A percentile compares a stretch with the other conserved stretches of the same genome.
Conservation (phyloP, 1,140 invertebrate genomes). For the Rhagoletis zephyria region DNA sequence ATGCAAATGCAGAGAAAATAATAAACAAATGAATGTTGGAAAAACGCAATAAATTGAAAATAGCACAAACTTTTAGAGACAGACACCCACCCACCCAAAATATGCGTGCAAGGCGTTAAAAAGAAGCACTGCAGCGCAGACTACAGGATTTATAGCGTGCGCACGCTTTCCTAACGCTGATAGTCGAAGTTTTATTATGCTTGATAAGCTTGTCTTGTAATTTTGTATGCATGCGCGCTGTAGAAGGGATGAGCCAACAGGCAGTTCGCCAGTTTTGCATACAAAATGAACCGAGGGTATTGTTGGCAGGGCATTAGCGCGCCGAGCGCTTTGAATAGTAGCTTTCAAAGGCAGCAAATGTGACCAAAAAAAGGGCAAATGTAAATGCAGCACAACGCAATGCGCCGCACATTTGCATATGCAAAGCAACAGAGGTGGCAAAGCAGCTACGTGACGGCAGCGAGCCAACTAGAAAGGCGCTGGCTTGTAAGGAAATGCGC, state of each 20-base stretch:
- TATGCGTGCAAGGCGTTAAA: neutral
- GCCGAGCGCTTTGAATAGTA: neutral
- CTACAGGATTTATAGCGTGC: neutral
- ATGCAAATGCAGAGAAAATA: slow-evolving; percentile 50
- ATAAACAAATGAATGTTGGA: slow-evolving; percentile 44
- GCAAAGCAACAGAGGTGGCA: slow-evolving; percentile 18
- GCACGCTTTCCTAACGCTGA: neutral
- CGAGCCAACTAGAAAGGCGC: neutral
- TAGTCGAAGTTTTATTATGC: slow-evolving; percentile 46
- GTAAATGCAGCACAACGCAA: neutral
- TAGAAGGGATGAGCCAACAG: slow-evolving; percentile 42
- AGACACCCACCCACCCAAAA: neutral
- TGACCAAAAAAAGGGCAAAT: slow-evolving; percentile 21
- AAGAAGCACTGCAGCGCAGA: too few species aligned
- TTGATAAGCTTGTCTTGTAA: slow-evolving; percentile 36
- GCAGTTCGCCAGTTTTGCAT: neutral
- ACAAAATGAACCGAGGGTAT: slow-evolving; percentile 30
- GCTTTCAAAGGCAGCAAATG: neutral
- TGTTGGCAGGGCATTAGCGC: neutral
- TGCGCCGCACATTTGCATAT: neutral
- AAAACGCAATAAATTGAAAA: slow-evolving; percentile 56
- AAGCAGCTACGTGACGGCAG: neutral
- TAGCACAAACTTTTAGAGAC: neutral
- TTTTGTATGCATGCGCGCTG: slow-evolving; percentile 8
- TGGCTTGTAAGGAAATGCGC: neutral